Evolutionary conservation across 1,140 invertebrate species (phyloP), one percentile per base, ranked within the genome.

Genomic region (Caenorhabditis brenneri): DNA sequence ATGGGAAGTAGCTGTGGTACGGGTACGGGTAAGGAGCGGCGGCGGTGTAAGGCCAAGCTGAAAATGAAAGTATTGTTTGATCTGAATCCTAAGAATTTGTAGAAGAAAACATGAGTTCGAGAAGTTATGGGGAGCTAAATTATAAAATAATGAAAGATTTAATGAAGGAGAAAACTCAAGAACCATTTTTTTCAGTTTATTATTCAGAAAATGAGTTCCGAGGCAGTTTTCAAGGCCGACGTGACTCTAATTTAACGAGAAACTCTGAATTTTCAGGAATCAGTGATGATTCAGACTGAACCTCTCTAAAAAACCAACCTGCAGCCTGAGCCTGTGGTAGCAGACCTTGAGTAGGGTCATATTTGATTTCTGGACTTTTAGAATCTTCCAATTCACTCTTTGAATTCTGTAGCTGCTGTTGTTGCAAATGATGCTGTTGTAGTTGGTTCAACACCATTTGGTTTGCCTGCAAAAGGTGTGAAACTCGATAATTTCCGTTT

Each of bases 351-450:
- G 65, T 1, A 1, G 65, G 0, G n/a, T 74, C 65, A 46, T 74
- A 74, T 74, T 74, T 74, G n/a, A 27, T 29, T 6, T 58, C 53
- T 15, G 53, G n/a, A 12, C 36, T 12, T 46, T 74, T 46, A n/a
- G 36, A 22, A 46, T 74, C 65, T 22, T 74, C 65, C 36, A 74
- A 46, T 27, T 74, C 65, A 42, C 65, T 74, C 24, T 74, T 74
- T 42, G 65, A 10, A 5, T 6, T 42, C 12, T 42, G 39, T 22
- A 27, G 53, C 15, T 58, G 53, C 33, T 27, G 16, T 0, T 65
- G 58, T 12, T 74, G 65, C 10, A 19, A 29, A 12, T 74, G 65
- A 3, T 24, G 36, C 29, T 74, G 58, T 36, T 65, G 58, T n/a
- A 36, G 58, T 7, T 36, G 65, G 19, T n/a, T 74, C 65, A 74